Percentiles rank a stretch among this genome's conserved stretches.
Conservation (phyloP, 2,113 vertebrate genomes). For the Xenopus tropicalis region UCB_Xtro_10.0 CM004447.2:45726501-45727000, state of each 20-base stretch:
- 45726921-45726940: slow-evolving; percentile 66
- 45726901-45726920: slow-evolving; percentile 82
- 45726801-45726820: slow-evolving; percentile 72
- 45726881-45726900: slow-evolving; percentile 65
- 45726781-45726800: slow-evolving; percentile 85
- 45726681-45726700: slow-evolving; percentile 44
- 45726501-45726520: too few relatives aligned
- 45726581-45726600: neutral
- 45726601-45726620: slow-evolving; percentile 3
- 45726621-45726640: slow-evolving; percentile 65
- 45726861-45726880: slow-evolving; percentile 84
- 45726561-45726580: too few relatives aligned
- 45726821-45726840: slow-evolving; percentile 67
- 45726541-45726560: too few relatives aligned
- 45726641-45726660: slow-evolving; percentile 31
- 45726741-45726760: slow-evolving; percentile 41
- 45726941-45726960: slow-evolving; percentile 70
- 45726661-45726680: slow-evolving; percentile 56
- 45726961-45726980: slow-evolving; percentile 59
- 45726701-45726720: slow-evolving; percentile 53
- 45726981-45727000: slow-evolving; percentile 61
- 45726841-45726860: slow-evolving; percentile 97
- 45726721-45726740: slow-evolving; percentile 52
- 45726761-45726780: slow-evolving; percentile 60
- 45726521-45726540: too few relatives aligned